These are phyloP conservation scores for Intellagama lesueurii DNA, from an alignment of 2,797 vertebrate genomes.

Conservation along the genomic window DNA sequence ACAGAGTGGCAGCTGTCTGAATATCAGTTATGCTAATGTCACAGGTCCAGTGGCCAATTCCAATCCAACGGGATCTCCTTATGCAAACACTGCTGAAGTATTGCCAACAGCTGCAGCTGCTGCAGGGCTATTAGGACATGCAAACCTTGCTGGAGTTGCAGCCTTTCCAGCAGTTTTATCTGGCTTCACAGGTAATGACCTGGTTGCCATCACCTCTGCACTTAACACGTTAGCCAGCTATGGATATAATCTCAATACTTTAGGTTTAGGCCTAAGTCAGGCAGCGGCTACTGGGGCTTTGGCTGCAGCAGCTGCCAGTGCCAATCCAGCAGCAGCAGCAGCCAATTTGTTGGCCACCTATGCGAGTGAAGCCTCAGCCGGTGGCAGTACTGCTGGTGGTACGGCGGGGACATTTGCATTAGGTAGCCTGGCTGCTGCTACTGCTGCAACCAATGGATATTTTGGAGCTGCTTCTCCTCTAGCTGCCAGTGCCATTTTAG, in stretches of 20 bases:
- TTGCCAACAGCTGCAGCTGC: conserved; percentile 87
- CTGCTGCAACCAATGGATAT: conserved; percentile 90
- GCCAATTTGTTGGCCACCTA: conserved; percentile 89
- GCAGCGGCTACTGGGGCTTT: conserved; percentile 87
- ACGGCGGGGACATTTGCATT: conserved; percentile 88
- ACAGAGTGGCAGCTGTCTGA: conserved; percentile 90
- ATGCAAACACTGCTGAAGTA: conserved; percentile 91
- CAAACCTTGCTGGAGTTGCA: conserved; percentile 88
- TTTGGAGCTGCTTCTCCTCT: conserved; percentile 89
- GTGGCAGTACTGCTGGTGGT: conserved; percentile 85
- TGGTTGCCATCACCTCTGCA: conserved; percentile 90
- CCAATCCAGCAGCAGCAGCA: conserved; percentile 89
- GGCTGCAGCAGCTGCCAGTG: conserved; percentile 89
- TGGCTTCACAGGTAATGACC: conserved; percentile 88
- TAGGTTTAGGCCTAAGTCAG: conserved; percentile 88
- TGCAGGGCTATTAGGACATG: conserved; percentile 88
- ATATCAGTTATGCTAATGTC: conserved; percentile 91
- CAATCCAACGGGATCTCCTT: conserved; percentile 89
- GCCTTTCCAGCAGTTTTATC: conserved; percentile 89
- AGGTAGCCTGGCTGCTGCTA: conserved; percentile 89
- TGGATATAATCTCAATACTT: conserved; percentile 89
- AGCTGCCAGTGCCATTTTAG: conserved; percentile 89
- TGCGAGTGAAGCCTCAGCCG: conserved; percentile 88
- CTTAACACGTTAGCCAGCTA: conserved; percentile 90
- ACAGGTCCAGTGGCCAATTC: conserved; percentile 90